Percentiles rank a stretch among this genome's conserved stretches.
Evolutionary conservation across 2,113 vertebrate species (phyloP).

Genomic region (Cololabis saira): DNA sequence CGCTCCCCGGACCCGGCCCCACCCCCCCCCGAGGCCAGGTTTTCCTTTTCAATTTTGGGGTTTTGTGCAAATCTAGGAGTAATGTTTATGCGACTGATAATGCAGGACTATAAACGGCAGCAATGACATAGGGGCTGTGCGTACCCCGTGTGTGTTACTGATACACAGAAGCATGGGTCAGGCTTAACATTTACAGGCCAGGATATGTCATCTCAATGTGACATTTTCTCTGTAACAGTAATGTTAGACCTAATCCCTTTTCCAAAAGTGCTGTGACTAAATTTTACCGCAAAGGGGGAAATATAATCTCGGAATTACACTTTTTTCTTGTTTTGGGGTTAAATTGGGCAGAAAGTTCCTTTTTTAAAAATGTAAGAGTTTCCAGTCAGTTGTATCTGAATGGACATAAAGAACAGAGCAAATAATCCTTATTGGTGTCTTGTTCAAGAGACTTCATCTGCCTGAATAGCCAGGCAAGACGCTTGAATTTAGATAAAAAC

Average conservation of each 20-base stretch:
- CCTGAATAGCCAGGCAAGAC: constrained; percentile 45
- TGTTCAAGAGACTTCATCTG: constrained; percentile 43
- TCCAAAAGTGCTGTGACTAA: constrained; percentile 14
- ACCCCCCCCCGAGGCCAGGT: too few relatives aligned
- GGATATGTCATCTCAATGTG: too few relatives aligned
- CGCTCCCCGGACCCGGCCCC: too few relatives aligned
- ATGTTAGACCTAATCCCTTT: constrained; percentile 36
- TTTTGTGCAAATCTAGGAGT: too few relatives aligned
- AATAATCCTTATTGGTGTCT: constrained; percentile 51
- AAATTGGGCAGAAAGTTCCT: constrained; percentile 20
- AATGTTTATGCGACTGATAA: too few relatives aligned
- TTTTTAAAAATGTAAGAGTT: constrained; percentile 13
- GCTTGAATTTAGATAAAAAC: constrained; percentile 41
- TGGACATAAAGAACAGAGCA: constrained; percentile 22
- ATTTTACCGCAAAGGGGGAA: constrained; percentile 4
- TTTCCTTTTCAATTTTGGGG: too few relatives aligned
- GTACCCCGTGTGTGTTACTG: too few relatives aligned
- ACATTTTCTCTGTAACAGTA: constrained; percentile 48
- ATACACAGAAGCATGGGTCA: too few relatives aligned
- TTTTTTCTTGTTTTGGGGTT: constrained; percentile 5
- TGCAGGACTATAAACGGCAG: too few relatives aligned
- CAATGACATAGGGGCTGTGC: too few relatives aligned
- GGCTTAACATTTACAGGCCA: too few relatives aligned
- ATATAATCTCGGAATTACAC: constrained; percentile 14
- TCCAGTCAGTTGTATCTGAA: constrained; percentile 22